These are phyloP conservation scores for Drosophila pseudotalamancana DNA, from an alignment of 2,888 invertebrate genomes.

Conservation along the genomic window DNA sequence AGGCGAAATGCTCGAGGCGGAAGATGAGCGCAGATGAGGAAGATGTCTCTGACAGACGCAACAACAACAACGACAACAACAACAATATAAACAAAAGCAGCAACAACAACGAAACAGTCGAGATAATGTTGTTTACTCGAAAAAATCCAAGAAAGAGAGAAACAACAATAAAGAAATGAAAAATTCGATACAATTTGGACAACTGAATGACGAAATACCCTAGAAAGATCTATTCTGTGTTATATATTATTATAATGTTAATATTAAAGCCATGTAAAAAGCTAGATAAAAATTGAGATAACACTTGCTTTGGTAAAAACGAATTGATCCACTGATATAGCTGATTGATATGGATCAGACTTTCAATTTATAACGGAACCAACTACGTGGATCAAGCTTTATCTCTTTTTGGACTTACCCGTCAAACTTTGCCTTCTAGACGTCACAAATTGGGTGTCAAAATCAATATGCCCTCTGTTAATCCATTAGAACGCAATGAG, in stretches of 20 bases:
- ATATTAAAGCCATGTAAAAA: no score
- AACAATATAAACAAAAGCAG: no score
- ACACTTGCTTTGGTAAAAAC: no score
- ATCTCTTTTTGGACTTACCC: no score
- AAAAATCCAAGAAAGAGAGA: constrained; percentile 54
- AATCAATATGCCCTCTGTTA: background rate
- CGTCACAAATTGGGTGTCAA: background rate
- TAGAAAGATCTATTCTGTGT: background rate
- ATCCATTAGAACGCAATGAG: constrained; percentile 31
- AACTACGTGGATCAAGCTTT: no score
- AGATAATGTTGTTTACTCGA: constrained; percentile 82
- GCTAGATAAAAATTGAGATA: no score
- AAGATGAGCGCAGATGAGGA: constrained; percentile 54
- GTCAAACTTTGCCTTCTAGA: no score
- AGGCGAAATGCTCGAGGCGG: constrained; percentile 50
- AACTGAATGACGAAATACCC: background rate
- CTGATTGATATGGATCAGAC: no score
- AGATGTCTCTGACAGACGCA: constrained; percentile 6
- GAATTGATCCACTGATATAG: no score
- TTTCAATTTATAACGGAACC: no score
- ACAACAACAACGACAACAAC: constrained; percentile 24
- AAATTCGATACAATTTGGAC: constrained; percentile 1
- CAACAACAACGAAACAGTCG: constrained; percentile 21
- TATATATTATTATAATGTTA: no score
- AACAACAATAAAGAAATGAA: constrained; percentile 59